These are phyloP conservation scores for Psettodes erumei DNA, from an alignment of 2,113 vertebrate genomes.

Conservation along the genomic window DNA sequence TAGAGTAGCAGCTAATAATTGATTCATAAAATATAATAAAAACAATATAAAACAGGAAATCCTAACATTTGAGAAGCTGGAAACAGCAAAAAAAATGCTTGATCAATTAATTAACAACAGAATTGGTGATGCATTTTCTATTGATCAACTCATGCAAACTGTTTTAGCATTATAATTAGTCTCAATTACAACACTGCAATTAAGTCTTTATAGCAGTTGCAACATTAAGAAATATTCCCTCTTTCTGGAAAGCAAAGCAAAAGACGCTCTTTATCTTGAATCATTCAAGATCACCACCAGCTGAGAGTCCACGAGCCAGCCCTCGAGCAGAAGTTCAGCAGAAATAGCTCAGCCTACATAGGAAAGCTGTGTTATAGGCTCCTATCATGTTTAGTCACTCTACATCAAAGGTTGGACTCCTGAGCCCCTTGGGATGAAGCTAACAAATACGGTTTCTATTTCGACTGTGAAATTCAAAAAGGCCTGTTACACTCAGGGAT, in stretches of 20 bases:
- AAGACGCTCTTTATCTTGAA: not conserved
- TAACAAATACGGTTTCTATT: not conserved
- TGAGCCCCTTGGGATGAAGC: not conserved
- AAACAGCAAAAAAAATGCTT: not conserved
- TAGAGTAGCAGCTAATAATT: not conserved
- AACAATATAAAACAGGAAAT: too few species aligned
- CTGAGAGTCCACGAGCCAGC: not conserved
- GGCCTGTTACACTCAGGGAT: conserved; percentile 4
- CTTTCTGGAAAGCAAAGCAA: not conserved
- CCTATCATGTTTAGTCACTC: not conserved
- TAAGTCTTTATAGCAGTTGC: not conserved
- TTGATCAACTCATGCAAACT: not conserved
- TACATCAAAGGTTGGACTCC: not conserved
- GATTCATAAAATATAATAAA: too few species aligned
- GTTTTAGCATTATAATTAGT: not conserved
- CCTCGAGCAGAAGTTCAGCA: not conserved
- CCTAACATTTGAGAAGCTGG: too few species aligned
- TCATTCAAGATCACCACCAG: not conserved
- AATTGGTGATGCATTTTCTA: not conserved
- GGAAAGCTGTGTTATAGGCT: conserved; percentile 3
- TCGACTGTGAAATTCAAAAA: not conserved
- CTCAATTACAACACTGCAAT: not conserved
- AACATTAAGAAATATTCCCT: not conserved
- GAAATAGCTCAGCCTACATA: not conserved
- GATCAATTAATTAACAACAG: not conserved